These are phyloP conservation scores for Rhagoletis zephyria DNA, from an alignment of 1,140 invertebrate genomes.

Conservation along the genomic window DNA sequence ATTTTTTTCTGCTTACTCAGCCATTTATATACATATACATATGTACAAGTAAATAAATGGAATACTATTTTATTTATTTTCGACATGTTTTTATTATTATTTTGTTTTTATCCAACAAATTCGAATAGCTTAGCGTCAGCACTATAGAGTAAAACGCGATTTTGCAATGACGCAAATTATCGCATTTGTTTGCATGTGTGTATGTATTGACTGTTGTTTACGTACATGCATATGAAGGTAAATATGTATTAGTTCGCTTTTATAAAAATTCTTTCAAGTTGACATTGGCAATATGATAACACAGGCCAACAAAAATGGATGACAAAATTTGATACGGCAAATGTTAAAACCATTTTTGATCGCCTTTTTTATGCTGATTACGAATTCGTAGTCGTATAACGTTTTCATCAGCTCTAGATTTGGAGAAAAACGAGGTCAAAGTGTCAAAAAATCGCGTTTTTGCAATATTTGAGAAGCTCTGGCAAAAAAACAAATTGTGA, in stretches of 20 bases:
- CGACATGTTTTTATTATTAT: neutral
- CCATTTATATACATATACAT: neutral
- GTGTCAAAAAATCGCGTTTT: too few species aligned
- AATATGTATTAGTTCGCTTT: neutral
- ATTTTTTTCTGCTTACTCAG: neutral
- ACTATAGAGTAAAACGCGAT: neutral
- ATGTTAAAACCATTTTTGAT: too few species aligned
- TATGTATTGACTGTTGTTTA: slow-evolving; percentile 12
- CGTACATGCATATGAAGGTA: neutral
- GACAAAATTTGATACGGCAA: too few species aligned
- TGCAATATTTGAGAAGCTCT: too few species aligned
- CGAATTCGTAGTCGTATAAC: too few species aligned
- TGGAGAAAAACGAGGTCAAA: too few species aligned
- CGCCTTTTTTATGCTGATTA: neutral
- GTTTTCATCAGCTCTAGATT: too few species aligned
- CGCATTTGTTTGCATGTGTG: neutral
- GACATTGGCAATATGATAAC: slow-evolving; percentile 10
- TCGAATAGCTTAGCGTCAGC: neutral
- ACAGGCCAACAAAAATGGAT: too few species aligned
- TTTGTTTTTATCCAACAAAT: neutral
- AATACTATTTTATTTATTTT: slow-evolving; percentile 17
- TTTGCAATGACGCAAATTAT: slow-evolving; percentile 26
- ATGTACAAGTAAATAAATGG: too few species aligned
- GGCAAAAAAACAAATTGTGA: too few species aligned
- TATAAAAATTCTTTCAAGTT: neutral